Evolutionary conservation across 2,113 vertebrate species (phyloP).

Genomic region (Isurus oxyrinchus): DNA sequence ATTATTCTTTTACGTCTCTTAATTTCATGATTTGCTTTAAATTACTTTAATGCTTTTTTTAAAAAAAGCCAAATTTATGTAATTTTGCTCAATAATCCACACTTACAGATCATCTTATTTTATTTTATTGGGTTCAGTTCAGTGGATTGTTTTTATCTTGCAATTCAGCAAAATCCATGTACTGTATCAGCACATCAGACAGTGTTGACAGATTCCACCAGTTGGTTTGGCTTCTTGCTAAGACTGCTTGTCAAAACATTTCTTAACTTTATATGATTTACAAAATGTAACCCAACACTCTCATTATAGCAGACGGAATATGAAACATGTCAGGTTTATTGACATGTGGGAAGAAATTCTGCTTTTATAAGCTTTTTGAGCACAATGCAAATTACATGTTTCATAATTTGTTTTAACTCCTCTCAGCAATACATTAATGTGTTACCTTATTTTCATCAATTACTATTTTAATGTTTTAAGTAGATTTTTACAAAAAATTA

Average conservation of each 20-base stretch:
- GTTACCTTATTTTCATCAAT: background rate
- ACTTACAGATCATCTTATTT: background rate
- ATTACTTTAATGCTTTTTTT: background rate
- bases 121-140: background rate
- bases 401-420: background rate
- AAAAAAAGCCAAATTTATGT: background rate
- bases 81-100: background rate
- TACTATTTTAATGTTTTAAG: background rate
- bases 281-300: background rate
- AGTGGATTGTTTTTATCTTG: background rate
- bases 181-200: background rate
- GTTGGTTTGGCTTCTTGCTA: background rate
- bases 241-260: conserved; percentile 11
- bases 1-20: background rate
- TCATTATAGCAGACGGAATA: background rate
- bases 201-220: background rate
- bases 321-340: conserved; percentile 8
- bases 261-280: background rate
- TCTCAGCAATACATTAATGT: background rate
- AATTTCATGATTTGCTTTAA: background rate
- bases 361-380: background rate
- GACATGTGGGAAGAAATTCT: background rate
- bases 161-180: background rate
- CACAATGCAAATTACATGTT: background rate
- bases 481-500: background rate